These are phyloP conservation scores for Peromyscus leucopus DNA, from an alignment of 2,113 vertebrate species.

Conservation along the genomic window DNA sequence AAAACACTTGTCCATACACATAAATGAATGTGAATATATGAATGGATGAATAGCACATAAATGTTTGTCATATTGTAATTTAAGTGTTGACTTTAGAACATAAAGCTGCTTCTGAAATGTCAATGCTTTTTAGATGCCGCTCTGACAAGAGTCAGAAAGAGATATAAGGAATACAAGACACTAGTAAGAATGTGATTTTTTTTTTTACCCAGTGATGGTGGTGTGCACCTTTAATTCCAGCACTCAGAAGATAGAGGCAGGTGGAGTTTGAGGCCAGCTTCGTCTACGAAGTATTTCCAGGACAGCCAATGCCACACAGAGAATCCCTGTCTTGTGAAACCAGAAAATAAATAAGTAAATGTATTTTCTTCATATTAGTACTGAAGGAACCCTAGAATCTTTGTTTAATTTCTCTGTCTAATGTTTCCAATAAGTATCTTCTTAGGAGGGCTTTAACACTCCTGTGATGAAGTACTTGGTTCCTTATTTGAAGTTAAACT, in stretches of 20 bases:
- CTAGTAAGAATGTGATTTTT: constrained; percentile 9
- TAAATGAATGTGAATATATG: neutral
- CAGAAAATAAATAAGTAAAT: neutral
- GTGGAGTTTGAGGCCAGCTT: neutral
- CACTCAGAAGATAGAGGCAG: neutral
- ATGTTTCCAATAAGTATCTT: constrained; percentile 3
- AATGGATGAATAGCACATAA: neutral
- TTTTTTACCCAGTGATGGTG: neutral
- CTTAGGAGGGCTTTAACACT: neutral
- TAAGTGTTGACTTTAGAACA: neutral
- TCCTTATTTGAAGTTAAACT: constrained; percentile 33
- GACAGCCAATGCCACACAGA: neutral
- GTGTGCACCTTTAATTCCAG: neutral
- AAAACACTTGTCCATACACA: neutral
- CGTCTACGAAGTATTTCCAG: neutral
- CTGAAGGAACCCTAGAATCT: neutral
- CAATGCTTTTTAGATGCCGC: neutral
- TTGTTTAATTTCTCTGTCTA: neutral
- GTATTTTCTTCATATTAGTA: neutral
- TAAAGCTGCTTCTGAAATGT: neutral
- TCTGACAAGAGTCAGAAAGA: neutral
- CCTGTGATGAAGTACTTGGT: neutral
- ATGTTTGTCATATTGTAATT: neutral
- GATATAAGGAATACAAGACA: neutral
- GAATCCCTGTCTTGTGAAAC: neutral